phyloP scores from a whole-genome alignment of 2,113 vertebrate genomes.

The Corapipo altera region DNA sequence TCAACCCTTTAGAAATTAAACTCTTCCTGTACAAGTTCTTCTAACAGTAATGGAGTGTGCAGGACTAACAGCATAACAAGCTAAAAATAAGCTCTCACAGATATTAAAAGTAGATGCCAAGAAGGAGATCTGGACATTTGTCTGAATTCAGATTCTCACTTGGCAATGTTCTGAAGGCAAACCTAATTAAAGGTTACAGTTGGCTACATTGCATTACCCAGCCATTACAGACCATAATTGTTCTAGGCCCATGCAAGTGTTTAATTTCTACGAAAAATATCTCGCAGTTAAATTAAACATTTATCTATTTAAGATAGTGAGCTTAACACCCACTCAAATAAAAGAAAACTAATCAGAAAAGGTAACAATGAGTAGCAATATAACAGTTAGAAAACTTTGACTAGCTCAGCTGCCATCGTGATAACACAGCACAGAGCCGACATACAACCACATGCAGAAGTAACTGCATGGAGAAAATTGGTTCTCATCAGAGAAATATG shows the following conservation, averaged over 20 bases:
- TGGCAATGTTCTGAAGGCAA: conserved; percentile 40
- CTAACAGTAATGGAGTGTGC: background rate
- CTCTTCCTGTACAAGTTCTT: background rate
- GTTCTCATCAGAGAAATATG: background rate
- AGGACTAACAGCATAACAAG: conserved; percentile 37
- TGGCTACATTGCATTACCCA: conserved; percentile 4
- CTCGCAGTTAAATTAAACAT: background rate
- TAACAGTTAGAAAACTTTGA: background rate
- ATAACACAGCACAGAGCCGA: background rate
- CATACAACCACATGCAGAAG: background rate
- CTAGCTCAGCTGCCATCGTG: background rate
- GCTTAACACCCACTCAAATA: background rate
- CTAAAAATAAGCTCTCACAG: conserved; percentile 31
- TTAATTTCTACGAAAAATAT: background rate
- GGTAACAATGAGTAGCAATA: background rate
- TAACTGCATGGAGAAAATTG: background rate
- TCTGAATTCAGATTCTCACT: conserved; percentile 45
- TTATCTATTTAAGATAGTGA: background rate
- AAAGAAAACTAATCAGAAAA: background rate
- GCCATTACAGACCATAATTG: conserved; percentile 13
- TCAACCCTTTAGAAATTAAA: background rate
- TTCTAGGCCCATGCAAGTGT: background rate
- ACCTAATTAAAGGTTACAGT: conserved; percentile 58
- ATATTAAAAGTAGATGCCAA: conserved; percentile 45
- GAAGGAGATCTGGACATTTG: conserved; percentile 27